Evolutionary conservation across 2,113 vertebrate genomes (phyloP).

Genomic region (Podarcis cretensis): DNA sequence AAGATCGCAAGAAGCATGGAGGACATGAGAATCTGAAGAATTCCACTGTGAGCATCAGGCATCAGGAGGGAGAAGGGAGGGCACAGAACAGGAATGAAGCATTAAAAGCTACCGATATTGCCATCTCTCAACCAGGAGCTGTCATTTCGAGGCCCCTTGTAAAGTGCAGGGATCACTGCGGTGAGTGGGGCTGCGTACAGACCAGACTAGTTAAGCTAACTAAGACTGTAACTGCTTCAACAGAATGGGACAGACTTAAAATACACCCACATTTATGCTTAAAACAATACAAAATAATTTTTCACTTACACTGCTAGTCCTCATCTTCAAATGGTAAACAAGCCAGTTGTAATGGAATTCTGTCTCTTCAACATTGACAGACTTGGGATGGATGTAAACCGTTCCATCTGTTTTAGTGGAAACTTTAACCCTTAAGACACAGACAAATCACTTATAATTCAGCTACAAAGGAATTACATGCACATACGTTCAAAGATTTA

Average conservation of each 20-base stretch:
- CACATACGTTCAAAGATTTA: background rate
- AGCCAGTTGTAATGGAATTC: conserved; percentile 96
- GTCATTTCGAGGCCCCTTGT: background rate
- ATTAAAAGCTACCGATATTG: no score
- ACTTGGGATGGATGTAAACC: conserved; percentile 95
- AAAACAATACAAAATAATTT: background rate
- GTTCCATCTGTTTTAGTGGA: conserved; percentile 93
- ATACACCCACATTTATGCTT: no score
- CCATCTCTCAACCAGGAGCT: background rate
- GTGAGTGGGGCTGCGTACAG: background rate
- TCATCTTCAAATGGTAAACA: conserved; percentile 99
- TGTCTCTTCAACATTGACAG: conserved; percentile 91
- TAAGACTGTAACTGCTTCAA: background rate
- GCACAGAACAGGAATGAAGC: background rate
- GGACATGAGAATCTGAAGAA: background rate
- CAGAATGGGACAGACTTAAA: background rate
- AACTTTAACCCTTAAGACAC: conserved; percentile 85
- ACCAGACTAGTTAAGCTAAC: background rate
- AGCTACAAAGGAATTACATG: background rate
- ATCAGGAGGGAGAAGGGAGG: background rate
- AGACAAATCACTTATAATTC: background rate
- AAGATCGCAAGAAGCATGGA: background rate
- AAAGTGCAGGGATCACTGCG: background rate
- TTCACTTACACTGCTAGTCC: conserved; percentile 91
- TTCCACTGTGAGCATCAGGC: background rate